phyloP scores from a whole-genome alignment of 2,888 invertebrate genomes.

The Lutraria lutraria region DNA sequence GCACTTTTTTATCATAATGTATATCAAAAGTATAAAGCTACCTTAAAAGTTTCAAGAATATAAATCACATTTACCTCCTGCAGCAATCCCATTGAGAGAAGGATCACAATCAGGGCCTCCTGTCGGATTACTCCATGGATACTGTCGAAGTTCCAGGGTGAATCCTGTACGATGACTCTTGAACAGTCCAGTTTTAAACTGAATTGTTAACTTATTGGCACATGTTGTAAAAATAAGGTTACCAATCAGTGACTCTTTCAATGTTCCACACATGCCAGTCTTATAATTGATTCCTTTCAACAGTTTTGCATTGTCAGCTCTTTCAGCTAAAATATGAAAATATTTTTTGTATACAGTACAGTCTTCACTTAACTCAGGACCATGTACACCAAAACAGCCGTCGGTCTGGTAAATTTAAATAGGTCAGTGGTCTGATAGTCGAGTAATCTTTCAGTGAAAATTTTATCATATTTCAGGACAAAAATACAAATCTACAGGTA shows the following conservation, averaged over 20 bases:
- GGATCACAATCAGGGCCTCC: slow-evolving; percentile 71
- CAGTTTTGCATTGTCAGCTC: slow-evolving; percentile 68
- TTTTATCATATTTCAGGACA: too few relatives aligned
- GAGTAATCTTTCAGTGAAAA: too few relatives aligned
- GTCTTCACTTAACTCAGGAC: too few relatives aligned
- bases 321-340: slow-evolving; percentile 57
- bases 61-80: slow-evolving; percentile 49
- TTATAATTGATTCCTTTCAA: slow-evolving; percentile 64
- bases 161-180: slow-evolving; percentile 53
- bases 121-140: slow-evolving; percentile 65
- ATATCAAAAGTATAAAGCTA: too few relatives aligned
- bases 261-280: slow-evolving; percentile 67
- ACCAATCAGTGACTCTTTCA: slow-evolving; percentile 57
- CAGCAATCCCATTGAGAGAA: slow-evolving; percentile 58
- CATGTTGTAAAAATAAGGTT: slow-evolving; percentile 60
- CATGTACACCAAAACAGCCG: too few relatives aligned
- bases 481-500: too few relatives aligned
- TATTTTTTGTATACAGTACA: neutral
- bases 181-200: slow-evolving; percentile 62
- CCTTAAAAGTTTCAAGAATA: too few relatives aligned
- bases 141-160: slow-evolving; percentile 56
- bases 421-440: too few relatives aligned
- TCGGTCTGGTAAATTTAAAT: too few relatives aligned
- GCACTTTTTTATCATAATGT: too few relatives aligned
- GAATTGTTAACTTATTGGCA: slow-evolving; percentile 65